Base-by-base conservation (phyloP, 2,113 vertebrate genomes). In the Hippocampus mohnikei region DNA sequence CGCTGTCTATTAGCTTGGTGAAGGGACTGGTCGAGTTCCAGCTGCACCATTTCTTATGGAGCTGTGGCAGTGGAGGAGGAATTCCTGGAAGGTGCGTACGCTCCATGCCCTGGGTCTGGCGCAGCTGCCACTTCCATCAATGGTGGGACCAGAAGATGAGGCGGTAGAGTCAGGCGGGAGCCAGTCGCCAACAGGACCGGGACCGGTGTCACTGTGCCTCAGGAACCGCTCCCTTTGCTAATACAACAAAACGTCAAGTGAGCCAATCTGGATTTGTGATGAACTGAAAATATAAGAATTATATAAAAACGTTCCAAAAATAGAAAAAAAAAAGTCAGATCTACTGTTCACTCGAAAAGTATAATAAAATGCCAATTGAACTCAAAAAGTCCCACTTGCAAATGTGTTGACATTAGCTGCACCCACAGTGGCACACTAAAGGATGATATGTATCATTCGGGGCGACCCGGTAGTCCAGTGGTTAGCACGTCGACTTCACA, bases 1-100 rank as follows among this genome's bases (percentile, higher is more conserved):
- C 95, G 69, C 72, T 93, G 82, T 95, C 94, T 76, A 91, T 90
- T 61, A 94, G 90, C 84, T 96, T 96, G n/a, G 93, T 94, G 86
- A 95, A 95, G 70, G 95, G 94, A 56, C 94, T 94, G 69, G 83
- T 92, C 42, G 93, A 93, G 71, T 92, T 94, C 94, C 94, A 95
- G 84, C 93, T 94, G 81, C 92, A 92, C 95, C 95, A 97, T 79
- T 92, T 95, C 71, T 92, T 94, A 76, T 95, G 94, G 3, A 95
- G 91, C 82, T 95, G 94, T 0, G 94, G 93, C 27, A 96, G 84
- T 0, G 94, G 94, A 55, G 92, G 66, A 95, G 88, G 58, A 95
- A 84, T 80, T 96, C 94, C 3, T 94, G 94, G 89, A 96, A 96
- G 11, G 94, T 94, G 60, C 93, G 94, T 21, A 94, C 90, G 0